These are phyloP conservation scores for Galaxea fascicularis DNA, from an alignment of 92 coral and sea anemone species.

Conservation along the genomic window DNA sequence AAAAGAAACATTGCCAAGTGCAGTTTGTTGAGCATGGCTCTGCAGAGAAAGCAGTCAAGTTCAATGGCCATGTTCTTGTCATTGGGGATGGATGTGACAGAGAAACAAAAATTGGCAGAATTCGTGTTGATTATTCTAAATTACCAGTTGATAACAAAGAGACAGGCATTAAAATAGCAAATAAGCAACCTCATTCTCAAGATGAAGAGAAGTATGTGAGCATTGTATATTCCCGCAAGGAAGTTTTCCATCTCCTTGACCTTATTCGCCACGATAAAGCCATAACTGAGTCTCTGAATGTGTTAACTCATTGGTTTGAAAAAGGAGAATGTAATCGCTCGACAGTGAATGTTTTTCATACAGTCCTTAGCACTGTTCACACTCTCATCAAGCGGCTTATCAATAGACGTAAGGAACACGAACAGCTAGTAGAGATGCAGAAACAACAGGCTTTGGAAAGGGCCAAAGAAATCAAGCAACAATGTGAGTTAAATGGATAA, in stretches of 20 bases:
- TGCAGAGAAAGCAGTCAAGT: conserved; percentile 77
- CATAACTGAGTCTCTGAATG: conserved; percentile 55
- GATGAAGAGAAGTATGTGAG: conserved; percentile 24
- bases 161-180: conserved; percentile 37
- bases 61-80: conserved; percentile 72
- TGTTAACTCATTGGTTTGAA: conserved; percentile 80
- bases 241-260: conserved; percentile 58
- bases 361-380: conserved; percentile 71
- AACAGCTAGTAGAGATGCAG: conserved; percentile 77
- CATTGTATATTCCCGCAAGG: not conserved
- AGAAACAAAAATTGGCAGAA: conserved; percentile 60
- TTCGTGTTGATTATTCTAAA: conserved; percentile 75
- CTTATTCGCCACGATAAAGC: conserved; percentile 64
- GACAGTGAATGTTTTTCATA: conserved; percentile 73
- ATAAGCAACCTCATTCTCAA: conserved; percentile 47
- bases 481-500: not conserved
- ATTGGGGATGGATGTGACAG: conserved; percentile 60
- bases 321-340: conserved; percentile 83
- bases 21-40: conserved; percentile 60
- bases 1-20: conserved; percentile 68
- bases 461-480: conserved; percentile 65
- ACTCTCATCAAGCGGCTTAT: conserved; percentile 75
- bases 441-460: conserved; percentile 62
- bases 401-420: conserved; percentile 83
- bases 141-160: conserved; percentile 61